Percentiles rank a stretch among this genome's conserved stretches.
phyloP scores from a whole-genome alignment of 2,888 invertebrate genomes.

The Heterodera filipjevi region DNA sequence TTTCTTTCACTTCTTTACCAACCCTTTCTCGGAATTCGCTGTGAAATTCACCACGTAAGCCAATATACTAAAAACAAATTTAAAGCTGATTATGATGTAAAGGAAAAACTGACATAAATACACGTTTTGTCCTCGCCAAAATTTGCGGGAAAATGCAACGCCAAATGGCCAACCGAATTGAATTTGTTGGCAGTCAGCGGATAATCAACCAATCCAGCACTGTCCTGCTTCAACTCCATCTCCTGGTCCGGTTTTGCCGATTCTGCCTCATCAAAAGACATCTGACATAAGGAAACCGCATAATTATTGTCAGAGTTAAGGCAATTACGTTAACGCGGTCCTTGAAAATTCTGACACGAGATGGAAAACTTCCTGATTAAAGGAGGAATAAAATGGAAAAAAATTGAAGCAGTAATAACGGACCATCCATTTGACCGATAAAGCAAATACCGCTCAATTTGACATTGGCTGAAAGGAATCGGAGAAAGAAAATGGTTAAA shows the following conservation, averaged over 20 bases:
- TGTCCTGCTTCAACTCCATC: constrained; percentile 59
- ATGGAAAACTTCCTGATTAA: constrained; percentile 70
- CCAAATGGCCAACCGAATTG: constrained; percentile 75
- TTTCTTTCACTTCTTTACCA: neutral
- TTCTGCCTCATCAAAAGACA: constrained; percentile 88
- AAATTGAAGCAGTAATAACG: neutral
- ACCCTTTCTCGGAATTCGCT: constrained; percentile 46
- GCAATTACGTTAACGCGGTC: constrained; percentile 54
- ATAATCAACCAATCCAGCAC: constrained; percentile 55
- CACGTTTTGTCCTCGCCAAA: constrained; percentile 81
- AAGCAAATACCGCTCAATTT: constrained; percentile 91
- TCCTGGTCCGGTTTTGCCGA: constrained; percentile 67
- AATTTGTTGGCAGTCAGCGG: constrained; percentile 80
- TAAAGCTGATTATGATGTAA: neutral
- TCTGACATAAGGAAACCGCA: constrained; percentile 70
- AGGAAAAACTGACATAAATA: constrained; percentile 67
- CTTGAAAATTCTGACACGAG: constrained; percentile 79
- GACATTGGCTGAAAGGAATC: constrained; percentile 72
- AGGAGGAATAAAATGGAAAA: constrained; percentile 69
- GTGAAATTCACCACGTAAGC: constrained; percentile 86
- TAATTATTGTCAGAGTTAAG: neutral
- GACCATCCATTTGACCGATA: constrained; percentile 82
- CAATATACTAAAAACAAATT: constrained; percentile 75
- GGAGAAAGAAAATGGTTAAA: constrained; percentile 15
- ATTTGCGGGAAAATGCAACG: constrained; percentile 86